Evolutionary conservation across 2,888 invertebrate species (phyloP).

Genomic region (Lochmaea capreae): DNA sequence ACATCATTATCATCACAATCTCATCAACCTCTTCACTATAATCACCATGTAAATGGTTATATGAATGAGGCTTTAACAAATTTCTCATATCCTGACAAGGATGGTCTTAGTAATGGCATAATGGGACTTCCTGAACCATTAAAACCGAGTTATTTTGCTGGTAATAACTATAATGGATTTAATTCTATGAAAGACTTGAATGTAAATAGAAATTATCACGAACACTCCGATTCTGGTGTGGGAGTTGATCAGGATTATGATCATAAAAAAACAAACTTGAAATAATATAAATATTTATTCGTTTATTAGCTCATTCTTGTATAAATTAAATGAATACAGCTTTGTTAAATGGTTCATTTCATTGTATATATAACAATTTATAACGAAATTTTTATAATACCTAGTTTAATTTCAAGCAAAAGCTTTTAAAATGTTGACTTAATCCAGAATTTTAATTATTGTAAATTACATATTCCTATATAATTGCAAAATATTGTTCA

Average conservation of each 20-base stretch:
- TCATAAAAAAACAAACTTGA: constrained; percentile 52
- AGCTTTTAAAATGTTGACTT: too few species aligned
- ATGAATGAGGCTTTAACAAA: constrained; percentile 52
- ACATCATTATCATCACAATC: constrained; percentile 43
- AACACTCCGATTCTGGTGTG: constrained; percentile 82
- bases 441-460: too few species aligned
- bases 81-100: constrained; percentile 51
- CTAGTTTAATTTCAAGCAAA: too few species aligned
- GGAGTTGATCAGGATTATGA: constrained; percentile 83
- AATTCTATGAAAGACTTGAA: constrained; percentile 45
- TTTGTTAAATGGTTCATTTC: too few species aligned
- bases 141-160: constrained; percentile 47
- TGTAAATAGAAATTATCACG: constrained; percentile 70
- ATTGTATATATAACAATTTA: too few species aligned
- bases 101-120: constrained; percentile 40
- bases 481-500: too few species aligned
- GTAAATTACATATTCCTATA: too few species aligned
- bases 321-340: neutral
- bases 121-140: constrained; percentile 49
- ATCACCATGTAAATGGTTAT: constrained; percentile 41
- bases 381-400: too few species aligned
- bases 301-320: constrained; percentile 1
- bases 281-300: constrained; percentile 13
- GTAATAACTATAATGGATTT: constrained; percentile 43
- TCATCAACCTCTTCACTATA: constrained; percentile 41